phyloP scores from a whole-genome alignment of 2,113 vertebrate species.

The Tretioscincus oriximinensis region DNA sequence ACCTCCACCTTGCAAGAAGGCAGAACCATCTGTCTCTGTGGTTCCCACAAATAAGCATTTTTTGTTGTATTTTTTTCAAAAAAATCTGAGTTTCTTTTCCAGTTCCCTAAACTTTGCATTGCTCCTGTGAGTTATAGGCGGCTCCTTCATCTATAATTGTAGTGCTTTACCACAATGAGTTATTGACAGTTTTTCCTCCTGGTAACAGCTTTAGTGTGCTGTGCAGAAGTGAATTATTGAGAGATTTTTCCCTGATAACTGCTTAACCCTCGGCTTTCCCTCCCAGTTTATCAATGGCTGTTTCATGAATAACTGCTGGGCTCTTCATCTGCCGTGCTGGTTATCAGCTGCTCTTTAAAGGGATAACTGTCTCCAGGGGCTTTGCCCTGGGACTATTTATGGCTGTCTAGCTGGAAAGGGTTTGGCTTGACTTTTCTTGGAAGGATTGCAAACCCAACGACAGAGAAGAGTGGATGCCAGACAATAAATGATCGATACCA shows the following conservation, averaged over 20 bases:
- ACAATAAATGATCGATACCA: background rate
- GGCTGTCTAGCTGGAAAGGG: background rate
- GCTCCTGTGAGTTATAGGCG: constrained; percentile 18
- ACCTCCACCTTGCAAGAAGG: background rate
- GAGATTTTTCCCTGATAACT: constrained; percentile 17
- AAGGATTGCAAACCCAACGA: background rate
- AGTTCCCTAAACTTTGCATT: background rate
- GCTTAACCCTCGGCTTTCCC: background rate
- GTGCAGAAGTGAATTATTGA: constrained; percentile 6
- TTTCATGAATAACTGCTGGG: constrained; percentile 9
- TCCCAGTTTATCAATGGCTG: constrained; percentile 8
- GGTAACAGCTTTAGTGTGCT: constrained; percentile 9
- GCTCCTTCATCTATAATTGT: constrained; percentile 24
- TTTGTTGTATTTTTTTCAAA: background rate
- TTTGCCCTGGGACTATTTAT: constrained; percentile 12
- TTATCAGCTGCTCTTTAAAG: constrained; percentile 24
- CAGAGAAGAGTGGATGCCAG: background rate
- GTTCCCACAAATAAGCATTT: background rate
- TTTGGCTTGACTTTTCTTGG: background rate
- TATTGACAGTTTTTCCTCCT: constrained; percentile 7
- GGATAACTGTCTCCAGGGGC: constrained; percentile 8
- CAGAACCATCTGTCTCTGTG: background rate
- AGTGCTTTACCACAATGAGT: constrained; percentile 7
- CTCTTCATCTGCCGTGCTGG: background rate
- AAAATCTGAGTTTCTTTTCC: background rate